These are phyloP conservation scores for Thymelicus lineola DNA, from an alignment of 2,888 invertebrate species.

Conservation along the genomic window DNA sequence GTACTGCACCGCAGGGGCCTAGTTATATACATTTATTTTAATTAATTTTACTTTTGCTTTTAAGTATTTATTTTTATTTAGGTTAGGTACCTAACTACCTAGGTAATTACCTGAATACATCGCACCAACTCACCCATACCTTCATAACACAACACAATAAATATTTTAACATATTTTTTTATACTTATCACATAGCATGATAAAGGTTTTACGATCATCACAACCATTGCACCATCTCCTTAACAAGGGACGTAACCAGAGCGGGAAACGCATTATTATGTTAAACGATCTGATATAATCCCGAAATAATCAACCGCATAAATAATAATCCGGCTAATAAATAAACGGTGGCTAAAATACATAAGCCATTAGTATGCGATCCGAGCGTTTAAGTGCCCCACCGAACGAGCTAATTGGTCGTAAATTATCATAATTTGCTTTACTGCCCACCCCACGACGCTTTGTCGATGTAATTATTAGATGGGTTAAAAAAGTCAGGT, in stretches of 20 bases:
- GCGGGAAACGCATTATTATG: conserved; percentile 28
- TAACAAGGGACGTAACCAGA: not conserved
- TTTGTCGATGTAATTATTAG: conserved; percentile 58
- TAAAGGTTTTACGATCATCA: no score
- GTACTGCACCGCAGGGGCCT: no score
- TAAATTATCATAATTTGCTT: conserved; percentile 75
- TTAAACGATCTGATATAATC: conserved; percentile 38
- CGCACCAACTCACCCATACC: no score
- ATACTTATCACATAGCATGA: no score
- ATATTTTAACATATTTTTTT: no score
- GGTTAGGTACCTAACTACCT: no score
- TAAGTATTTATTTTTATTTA: no score
- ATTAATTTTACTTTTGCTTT: no score
- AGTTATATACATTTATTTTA: no score
- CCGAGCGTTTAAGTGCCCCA: conserved; percentile 57
- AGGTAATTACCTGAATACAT: no score
- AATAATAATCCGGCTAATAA: conserved; percentile 59
- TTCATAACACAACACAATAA: no score
- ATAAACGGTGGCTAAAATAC: conserved; percentile 60
- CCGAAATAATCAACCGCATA: conserved; percentile 51
- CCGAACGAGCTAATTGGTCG: conserved; percentile 64
- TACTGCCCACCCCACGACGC: conserved; percentile 59
- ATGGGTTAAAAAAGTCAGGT: conserved; percentile 52
- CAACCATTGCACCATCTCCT: not conserved
- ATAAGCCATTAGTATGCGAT: conserved; percentile 59